Evolutionary conservation across 64 coral and sea anemone species (phyloP), one percentile per base, ranked within the genome.

Genomic region (Orbicella faveolata): DNA sequence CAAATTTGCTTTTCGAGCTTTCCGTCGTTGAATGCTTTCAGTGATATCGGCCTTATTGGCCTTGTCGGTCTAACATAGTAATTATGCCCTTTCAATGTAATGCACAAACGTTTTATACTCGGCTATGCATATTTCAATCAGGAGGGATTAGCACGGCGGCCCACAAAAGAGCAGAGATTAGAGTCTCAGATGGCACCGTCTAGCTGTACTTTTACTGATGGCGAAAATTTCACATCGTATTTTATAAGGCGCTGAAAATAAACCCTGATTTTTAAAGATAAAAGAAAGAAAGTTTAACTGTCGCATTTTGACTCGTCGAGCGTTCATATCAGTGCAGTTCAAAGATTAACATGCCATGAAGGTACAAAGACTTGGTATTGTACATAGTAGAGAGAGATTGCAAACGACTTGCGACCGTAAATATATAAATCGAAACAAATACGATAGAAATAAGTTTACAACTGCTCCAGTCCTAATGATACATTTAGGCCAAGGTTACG

Each of bases 121-220:
- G 0, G 51, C 41, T 52, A 52, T 14, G 64, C 37, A 85, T 39
- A 85, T 85, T 82, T 72, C 64, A 85, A 85, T 85, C 21, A 85
- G 63, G 14, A 73, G 36, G 65, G 82, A 85, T 85, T 85, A 85
- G 4, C 7, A 11, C 48, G 37, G 34, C 82, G 82, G 36, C 44
- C 41, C 63, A 34, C 64, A 39, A 35, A 85, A 21, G 73, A 39
- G 34, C 63, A 14, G 23, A 23, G 77, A n/a, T 23, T 26, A 78
- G 75, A 23, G 19, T 39, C 75, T 48, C 9, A 52, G 17, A 39
- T 44, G 3, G 20, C 51, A 78, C 17, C 36, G 37, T 78, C 75
- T 34, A 74, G 34, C 26, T 52, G 75, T 21, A 20, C 35, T 78
- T 7, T 78, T 48, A 52, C 41, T 5, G 18, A 64, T 62, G 21